Evolutionary conservation across 2,797 vertebrate species (phyloP), one percentile per base, ranked within the genome.

Genomic region (Gallinago solitaria): DNA sequence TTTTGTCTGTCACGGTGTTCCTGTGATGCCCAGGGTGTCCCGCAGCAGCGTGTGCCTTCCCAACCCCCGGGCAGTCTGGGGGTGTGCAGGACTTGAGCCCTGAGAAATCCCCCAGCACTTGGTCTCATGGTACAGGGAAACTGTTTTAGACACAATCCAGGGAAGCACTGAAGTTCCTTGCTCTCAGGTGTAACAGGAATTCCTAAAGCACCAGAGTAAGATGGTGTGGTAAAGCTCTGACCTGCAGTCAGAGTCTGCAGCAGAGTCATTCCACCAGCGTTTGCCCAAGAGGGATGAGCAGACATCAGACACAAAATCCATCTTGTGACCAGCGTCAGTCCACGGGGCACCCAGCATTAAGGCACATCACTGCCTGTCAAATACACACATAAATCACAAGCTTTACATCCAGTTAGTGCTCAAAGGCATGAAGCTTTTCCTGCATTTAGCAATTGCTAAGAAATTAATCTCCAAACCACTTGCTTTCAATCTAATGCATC

Each of bases 61-160:
- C 0, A 0, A 47, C 17, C 32, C 51, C n/a, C 1, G 0, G 23
- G 47, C 80, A 86, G 76, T 43, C 48, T 0, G 1, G 37, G 30
- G 12, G 3, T 4, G 19, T 2, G 45, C 59, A 57, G 51, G 78
- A 4, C 24, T 4, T 0, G 2, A 61, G 60, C 56, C 12, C 76
- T 28, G 35, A 59, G 79, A 53, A 47, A 59, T 13, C 1, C 24
- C 61, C 47, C 43, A 50, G 33, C 0, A 0, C 39, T n/a, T 32
- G 6, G 5, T 45, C 45, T 9, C n/a, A 13, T 3, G 25, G 54
- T 25, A 32, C 1, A 7, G 64, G 41, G 17, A 47, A 87, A 51
- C 13, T 11, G 28, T 1, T 54, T 35, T 12, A 47, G 68, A 20
- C 20, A 7, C 27, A 21, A 32, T 1, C 15, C 1, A 1, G 48